Conservation (phyloP, 2,888 invertebrate species). For the Steinernema scapterisci region DNA sequence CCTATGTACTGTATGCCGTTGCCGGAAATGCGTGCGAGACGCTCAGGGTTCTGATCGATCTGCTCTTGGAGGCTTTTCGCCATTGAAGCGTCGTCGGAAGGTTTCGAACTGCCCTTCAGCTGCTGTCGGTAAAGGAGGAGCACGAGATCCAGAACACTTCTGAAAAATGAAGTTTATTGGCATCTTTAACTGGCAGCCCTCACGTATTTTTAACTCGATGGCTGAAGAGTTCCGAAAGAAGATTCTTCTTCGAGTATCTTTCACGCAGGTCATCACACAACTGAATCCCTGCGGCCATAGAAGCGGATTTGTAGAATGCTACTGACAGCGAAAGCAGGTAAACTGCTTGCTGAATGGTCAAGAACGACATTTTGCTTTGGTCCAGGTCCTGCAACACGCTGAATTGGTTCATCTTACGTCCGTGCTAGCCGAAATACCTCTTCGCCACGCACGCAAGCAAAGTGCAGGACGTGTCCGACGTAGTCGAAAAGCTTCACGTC, state of each 20-base stretch:
- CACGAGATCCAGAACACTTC: neutral
- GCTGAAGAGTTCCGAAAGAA: neutral
- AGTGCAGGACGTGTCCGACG: slow-evolving; percentile 11
- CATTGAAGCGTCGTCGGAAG: neutral
- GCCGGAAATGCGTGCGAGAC: slow-evolving; percentile 39
- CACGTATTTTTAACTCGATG: neutral
- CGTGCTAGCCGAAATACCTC: too few species aligned
- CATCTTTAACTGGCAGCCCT: neutral
- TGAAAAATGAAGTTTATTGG: neutral
- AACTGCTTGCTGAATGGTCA: slow-evolving; percentile 52
- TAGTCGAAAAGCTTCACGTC: slow-evolving; percentile 1
- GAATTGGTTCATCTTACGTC: neutral
- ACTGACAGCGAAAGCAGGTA: slow-evolving; percentile 52
- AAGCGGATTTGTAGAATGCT: slow-evolving; percentile 26
- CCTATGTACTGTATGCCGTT: slow-evolving; percentile 42
- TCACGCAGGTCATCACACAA: neutral
- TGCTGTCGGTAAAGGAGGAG: neutral
- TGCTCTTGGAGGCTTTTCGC: slow-evolving; percentile 20
- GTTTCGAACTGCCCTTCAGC: neutral
- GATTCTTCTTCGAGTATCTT: neutral
- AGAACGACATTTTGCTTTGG: neutral
- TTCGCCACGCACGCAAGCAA: neutral
- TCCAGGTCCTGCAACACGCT: slow-evolving; percentile 7
- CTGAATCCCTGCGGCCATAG: neutral
- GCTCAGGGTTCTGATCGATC: slow-evolving; percentile 6